Base-by-base conservation (phyloP, 2,113 vertebrate genomes). In the Podilymbus podiceps region DNA sequence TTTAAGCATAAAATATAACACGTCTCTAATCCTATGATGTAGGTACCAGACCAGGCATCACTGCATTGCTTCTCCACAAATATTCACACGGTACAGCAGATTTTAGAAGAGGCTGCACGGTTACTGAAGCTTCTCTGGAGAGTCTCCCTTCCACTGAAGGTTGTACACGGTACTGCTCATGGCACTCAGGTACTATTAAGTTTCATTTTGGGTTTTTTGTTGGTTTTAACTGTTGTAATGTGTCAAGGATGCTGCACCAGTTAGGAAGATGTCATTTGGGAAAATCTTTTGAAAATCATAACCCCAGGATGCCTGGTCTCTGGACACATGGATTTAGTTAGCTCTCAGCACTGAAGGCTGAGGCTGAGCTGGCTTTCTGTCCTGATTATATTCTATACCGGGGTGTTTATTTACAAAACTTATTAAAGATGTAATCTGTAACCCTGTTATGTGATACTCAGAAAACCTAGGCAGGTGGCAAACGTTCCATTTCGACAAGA, bases 121-220 rank as follows among this genome's bases (percentile, higher is more conserved):
- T 97, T 99, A 27, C 96, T 99, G 95, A 99, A 98, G 27, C 98
- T 98, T 35, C 94, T 99, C 91, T 99, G 99, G 99, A 99, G 99
- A 96, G 99, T 99, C 78, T 98, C 99, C 5, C 86, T 99, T 40
- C 99, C 99, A 3, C 86, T 96, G 9, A 69, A 95, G 42, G 72
- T 81, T 5, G 76, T 69, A 69, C 97, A 94, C 27, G 89, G 95
- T 42, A 17, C 94, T 9, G 38, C 88, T 38, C 97, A 81, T 42
- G 92, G 95, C 23, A 52, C 93, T 28, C 97, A 98, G 98, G 98
- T 98, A 96, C 38, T 92, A 7, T 23, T 42, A 3, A 11, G 22
- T 21, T 90, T 35, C 22, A 4, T 6, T 77, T 25, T 15, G 22
- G 6, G 12, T 18, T 22, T 64, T 53, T 56, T 13, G 4, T 3